Percentiles rank a stretch among this genome's conserved stretches.
phyloP scores from a whole-genome alignment of 2,888 invertebrate species.

The Drosophila flavopinicola region DNA sequence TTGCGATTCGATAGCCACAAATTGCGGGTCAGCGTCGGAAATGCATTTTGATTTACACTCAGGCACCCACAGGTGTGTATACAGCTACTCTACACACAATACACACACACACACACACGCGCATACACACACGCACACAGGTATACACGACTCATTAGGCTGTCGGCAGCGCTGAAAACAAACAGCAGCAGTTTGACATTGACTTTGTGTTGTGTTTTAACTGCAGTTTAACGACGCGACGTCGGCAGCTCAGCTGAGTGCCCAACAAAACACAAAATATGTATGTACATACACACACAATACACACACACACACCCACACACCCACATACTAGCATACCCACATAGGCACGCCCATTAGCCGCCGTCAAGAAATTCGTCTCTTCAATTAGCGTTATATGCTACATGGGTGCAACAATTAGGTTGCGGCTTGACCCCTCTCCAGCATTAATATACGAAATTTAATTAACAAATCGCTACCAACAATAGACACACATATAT shows the following conservation, averaged over 20 bases:
- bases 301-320: slow-evolving; percentile 6
- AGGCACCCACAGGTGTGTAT: slow-evolving; percentile 10
- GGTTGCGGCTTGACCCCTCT: slow-evolving; percentile 38
- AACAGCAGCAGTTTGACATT: slow-evolving; percentile 60
- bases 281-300: not conserved
- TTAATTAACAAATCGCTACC: slow-evolving; percentile 34
- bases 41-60: slow-evolving; percentile 61
- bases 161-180: slow-evolving; percentile 41
- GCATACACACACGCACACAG: slow-evolving; percentile 4
- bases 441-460: slow-evolving; percentile 18
- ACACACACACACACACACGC: slow-evolving; percentile 6
- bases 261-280: slow-evolving; percentile 7
- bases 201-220: slow-evolving; percentile 71
- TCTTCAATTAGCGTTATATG: slow-evolving; percentile 57
- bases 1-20: slow-evolving; percentile 45
- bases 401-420: slow-evolving; percentile 54
- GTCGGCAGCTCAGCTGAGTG: slow-evolving; percentile 14
- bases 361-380: slow-evolving; percentile 28
- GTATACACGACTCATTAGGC: slow-evolving; percentile 48
- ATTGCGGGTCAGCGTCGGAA: slow-evolving; percentile 58
- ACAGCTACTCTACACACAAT: slow-evolving; percentile 9
- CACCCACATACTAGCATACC: not conserved
- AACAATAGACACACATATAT: no score
- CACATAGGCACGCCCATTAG: not conserved
- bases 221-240: slow-evolving; percentile 67